A percentile compares a stretch with the other conserved stretches of the same genome.
phyloP scores from a whole-genome alignment of 2,113 vertebrate genomes.

The Channa argus region DNA sequence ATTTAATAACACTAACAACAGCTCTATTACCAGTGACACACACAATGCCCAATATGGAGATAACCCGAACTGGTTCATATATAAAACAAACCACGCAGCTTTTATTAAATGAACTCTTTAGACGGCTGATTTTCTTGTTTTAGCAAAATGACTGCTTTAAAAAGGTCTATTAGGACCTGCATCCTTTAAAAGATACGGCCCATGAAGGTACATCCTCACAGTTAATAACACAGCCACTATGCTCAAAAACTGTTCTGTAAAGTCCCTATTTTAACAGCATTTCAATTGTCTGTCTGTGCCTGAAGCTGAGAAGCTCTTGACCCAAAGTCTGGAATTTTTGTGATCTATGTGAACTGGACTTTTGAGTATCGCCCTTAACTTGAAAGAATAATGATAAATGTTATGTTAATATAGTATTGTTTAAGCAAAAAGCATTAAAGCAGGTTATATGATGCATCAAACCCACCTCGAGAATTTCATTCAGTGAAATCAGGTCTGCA shows the following conservation, averaged over 20 bases:
- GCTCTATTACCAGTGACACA: background rate
- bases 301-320: no score
- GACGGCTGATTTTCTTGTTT: background rate
- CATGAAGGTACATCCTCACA: background rate
- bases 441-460: background rate
- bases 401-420: no score
- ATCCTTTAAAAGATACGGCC: background rate
- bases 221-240: background rate
- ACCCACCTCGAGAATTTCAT: slow-evolving; percentile 83
- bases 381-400: no score
- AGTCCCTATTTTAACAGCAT: no score
- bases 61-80: background rate
- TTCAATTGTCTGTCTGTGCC: no score
- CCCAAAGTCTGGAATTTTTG: no score
- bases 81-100: background rate
- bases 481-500: slow-evolving; percentile 75
- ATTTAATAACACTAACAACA: background rate
- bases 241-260: background rate
- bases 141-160: background rate
- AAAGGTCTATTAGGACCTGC: background rate
- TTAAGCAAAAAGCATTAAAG: background rate
- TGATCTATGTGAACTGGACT: no score
- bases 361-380: no score
- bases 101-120: background rate
- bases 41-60: background rate